Base-by-base conservation (phyloP, 2,888 invertebrate genomes). In the Tetanocera ferruginea region DNA sequence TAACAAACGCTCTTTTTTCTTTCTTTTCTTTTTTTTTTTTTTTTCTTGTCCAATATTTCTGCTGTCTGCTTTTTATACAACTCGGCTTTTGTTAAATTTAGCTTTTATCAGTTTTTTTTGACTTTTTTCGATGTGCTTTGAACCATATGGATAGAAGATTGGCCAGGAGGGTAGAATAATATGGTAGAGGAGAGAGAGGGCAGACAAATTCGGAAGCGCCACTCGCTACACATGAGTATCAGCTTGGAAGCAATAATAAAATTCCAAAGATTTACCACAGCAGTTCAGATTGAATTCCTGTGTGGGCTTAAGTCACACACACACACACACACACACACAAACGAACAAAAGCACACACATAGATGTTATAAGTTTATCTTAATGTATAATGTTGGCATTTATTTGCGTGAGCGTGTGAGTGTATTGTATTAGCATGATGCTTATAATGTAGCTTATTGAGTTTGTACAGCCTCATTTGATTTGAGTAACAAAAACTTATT, bases 181-280 rank as follows among this genome's bases (percentile, higher is more conserved):
- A 60, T n/a, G 64, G 64, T 64, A 31, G 23, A 1, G 2, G 25
- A 11, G 60, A 60, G 14, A 1, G 34, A 11, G 8, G 28, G 62
- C 1, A 1, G 62, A 62, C 6, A 17, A 25, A 14, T 19, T 25
- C 49, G 51, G 28, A 11, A 43, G 37, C 67, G 5, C 52, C 43
- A 17, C 25, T 51, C 43, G 43, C 37, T 6, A 37, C 5, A 37
- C 37, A 37, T 37, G 8, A 37, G 37, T 43, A 11, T 43, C 23
- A 23, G 11, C 57, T 23, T 19, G 72, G 28, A 64, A 67, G 67
- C 73, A 77, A 72, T 77, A 76, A 78, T 78, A 76, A 78, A 78
- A 76, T 78, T 78, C 76, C 78, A 71, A 71, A 78, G 78, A 71
- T 76, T 76, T 52, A 55, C 52, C 55, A 49, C 57, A 62, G 64